These are phyloP conservation scores for Zhengitettix transpicula DNA, from an alignment of 2,888 invertebrate genomes.

Conservation along the genomic window DNA sequence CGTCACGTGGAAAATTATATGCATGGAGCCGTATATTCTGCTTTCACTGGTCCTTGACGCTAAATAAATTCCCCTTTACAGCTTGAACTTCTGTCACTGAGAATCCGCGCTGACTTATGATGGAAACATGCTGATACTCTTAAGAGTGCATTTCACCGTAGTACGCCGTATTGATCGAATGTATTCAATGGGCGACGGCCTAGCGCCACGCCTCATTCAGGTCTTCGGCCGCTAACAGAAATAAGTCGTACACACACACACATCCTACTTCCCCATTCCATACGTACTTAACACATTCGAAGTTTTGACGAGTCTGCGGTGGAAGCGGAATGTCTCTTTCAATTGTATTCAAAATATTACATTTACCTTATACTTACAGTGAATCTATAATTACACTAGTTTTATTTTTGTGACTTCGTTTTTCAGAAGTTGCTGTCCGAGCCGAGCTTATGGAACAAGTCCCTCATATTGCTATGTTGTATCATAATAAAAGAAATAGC, in stretches of 20 bases:
- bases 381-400: background rate
- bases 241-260: background rate
- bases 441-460: conserved; percentile 48
- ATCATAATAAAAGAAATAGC: conserved; percentile 32
- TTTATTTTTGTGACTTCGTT: background rate
- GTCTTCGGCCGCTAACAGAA: background rate
- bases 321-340: background rate
- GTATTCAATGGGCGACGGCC: background rate
- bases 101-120: too few relatives aligned
- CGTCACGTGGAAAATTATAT: too few relatives aligned
- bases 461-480: conserved; percentile 44
- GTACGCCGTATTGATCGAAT: background rate
- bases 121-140: background rate
- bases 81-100: too few relatives aligned
- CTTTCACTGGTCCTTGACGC: too few relatives aligned
- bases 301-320: background rate
- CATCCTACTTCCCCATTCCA: background rate
- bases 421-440: conserved; percentile 41
- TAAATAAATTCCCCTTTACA: too few relatives aligned
- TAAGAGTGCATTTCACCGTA: background rate
- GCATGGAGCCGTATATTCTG: too few relatives aligned
- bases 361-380: background rate
- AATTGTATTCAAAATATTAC: background rate
- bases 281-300: background rate
- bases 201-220: background rate